Percentiles rank a stretch among this genome's conserved stretches.
These are phyloP conservation scores for Caenorhabditis briggsae DNA, from an alignment of 1,140 invertebrate genomes.

Conservation along the genomic window DNA sequence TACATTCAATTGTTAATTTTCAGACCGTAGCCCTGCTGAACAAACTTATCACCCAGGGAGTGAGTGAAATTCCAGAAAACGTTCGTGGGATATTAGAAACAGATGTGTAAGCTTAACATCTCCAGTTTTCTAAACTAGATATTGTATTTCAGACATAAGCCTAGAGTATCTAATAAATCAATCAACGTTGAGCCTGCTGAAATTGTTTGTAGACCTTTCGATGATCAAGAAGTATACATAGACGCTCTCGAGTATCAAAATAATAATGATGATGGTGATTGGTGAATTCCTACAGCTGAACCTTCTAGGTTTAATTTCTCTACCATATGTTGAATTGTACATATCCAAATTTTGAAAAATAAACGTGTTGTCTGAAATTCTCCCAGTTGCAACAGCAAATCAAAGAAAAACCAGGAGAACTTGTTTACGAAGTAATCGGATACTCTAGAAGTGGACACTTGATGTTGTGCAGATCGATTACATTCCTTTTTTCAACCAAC, in stretches of 20 bases:
- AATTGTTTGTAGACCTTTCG: not conserved
- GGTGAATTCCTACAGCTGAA: not conserved
- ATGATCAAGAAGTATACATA: not conserved
- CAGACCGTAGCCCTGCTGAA: no score
- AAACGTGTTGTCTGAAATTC: no score
- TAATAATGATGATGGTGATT: not conserved
- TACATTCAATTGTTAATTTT: no score
- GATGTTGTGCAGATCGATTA: not conserved
- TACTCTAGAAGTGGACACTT: constrained; percentile 14
- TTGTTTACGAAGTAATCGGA: constrained; percentile 30
- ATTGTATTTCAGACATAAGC: no score
- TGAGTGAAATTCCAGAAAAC: no score
- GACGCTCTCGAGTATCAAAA: not conserved
- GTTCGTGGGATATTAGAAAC: no score
- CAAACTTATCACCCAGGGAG: no score
- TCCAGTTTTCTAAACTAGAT: no score
- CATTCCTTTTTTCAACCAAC: not conserved
- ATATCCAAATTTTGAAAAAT: no score
- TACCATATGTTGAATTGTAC: no score
- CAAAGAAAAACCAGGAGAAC: not conserved
- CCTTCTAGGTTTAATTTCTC: no score
- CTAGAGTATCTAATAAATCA: not conserved
- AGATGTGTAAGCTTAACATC: no score
- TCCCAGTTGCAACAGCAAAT: not conserved
- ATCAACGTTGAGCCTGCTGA: not conserved